Evolutionary conservation across 2,113 vertebrate species (phyloP), one percentile per base, ranked within the genome.

Genomic region (Plectropomus leopardus): DNA sequence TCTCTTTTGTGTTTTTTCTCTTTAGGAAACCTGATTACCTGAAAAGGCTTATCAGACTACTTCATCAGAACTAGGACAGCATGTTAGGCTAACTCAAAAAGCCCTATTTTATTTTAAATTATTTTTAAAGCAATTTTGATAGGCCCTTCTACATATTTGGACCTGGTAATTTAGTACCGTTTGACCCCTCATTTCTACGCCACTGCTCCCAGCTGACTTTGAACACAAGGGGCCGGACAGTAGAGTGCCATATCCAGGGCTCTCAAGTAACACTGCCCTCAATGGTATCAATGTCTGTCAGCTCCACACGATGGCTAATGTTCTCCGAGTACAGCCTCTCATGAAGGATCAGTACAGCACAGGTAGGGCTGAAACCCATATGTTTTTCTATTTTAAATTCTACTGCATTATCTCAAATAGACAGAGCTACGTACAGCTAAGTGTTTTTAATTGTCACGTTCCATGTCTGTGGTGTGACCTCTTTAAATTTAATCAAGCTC

Each of bases 191-290:
- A 17, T 7, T 10, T 7, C 9, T 51, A n/a, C 8, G 48, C 48
- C 9, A 11, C 4, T n/a, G 21, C 71, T 69, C 11, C 47, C 26
- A 55, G 47, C 16, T 14, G 30, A 65, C 24, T 57, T 58, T 26
- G 30, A 58, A 58, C n/a, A 32, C 8, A 19, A 66, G 32, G 59
- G 68, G 50, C 50, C 1, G 30, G 60, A 44, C 64, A 36, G 32
- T 50, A 28, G 1, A 75, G 28, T 57, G 48, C 30, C 57, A 72
- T 75, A 57, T 47, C 65, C 69, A 67, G 50, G 60, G 44, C 82
- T 83, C 85, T 89, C 88, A 85, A 26, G 77, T 89, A 1, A 81
- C 88, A 87, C 54, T 16, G 30, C 73, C 51, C 78, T 83, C 72
- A 45, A 28, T 72, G 54, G 88, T 82, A 6, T 87, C 82, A 66